Conservation (phyloP, 2,113 vertebrate species). For the Sylvilagus bachmani region DNA sequence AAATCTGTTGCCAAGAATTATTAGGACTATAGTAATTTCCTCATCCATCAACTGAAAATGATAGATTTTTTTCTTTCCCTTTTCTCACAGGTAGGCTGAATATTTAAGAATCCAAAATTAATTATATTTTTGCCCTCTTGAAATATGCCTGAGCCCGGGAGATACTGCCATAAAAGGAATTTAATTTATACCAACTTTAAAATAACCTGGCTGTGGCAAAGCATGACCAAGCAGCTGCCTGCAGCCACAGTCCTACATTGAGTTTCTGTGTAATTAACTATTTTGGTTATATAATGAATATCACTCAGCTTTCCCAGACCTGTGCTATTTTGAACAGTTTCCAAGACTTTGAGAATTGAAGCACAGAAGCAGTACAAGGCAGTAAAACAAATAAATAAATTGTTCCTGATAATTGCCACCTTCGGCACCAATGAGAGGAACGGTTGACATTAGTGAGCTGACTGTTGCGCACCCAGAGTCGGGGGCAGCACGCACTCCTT, state of each 20-base stretch:
- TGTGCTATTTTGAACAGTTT: slow-evolving; percentile 54
- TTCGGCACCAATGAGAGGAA: background rate
- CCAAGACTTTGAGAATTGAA: slow-evolving; percentile 57
- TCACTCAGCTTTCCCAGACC: slow-evolving; percentile 9
- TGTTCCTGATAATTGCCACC: slow-evolving; percentile 34
- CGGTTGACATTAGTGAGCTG: background rate
- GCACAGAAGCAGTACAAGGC: slow-evolving; percentile 20
- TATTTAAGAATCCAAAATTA: slow-evolving; percentile 68
- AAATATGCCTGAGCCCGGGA: slow-evolving; percentile 63
- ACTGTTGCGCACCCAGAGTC: background rate
- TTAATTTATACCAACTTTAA: slow-evolving; percentile 70
- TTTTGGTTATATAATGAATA: slow-evolving; percentile 74
- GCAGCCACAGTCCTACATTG: background rate
- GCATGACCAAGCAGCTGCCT: slow-evolving; percentile 46
- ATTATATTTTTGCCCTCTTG: slow-evolving; percentile 70
- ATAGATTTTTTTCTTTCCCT: background rate
- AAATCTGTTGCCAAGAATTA: background rate
- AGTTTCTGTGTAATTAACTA: slow-evolving; percentile 71
- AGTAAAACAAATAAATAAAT: slow-evolving; percentile 38
- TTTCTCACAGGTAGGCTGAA: slow-evolving; percentile 57
- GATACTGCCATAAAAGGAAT: slow-evolving; percentile 65
- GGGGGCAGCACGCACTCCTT: background rate
- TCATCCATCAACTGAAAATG: slow-evolving; percentile 33
- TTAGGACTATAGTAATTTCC: background rate
- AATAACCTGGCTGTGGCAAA: slow-evolving; percentile 65